phyloP scores from a whole-genome alignment of 2,888 invertebrate species.

The Tinea semifulvella region DNA sequence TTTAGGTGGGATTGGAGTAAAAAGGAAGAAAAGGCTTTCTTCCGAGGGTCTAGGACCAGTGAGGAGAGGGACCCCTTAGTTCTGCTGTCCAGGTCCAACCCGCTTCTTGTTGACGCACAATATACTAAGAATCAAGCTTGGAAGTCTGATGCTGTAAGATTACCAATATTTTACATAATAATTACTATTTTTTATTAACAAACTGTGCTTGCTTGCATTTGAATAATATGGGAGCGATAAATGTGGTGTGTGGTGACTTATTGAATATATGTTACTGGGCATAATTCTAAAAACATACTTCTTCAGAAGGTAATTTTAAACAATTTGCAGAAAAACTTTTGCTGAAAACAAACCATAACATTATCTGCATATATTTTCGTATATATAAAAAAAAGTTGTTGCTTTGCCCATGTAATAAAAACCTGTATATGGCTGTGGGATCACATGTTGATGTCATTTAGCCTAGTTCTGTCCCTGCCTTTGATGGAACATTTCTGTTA shows the following conservation, averaged over 20 bases:
- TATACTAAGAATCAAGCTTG: constrained; percentile 99
- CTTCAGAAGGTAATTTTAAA: no score
- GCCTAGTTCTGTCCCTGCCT: no score
- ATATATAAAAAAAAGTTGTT: no score
- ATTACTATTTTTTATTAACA: constrained; percentile 11
- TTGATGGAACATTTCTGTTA: not conserved
- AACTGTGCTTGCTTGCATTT: no score
- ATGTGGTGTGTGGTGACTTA: no score
- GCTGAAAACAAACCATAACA: no score
- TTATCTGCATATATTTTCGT: no score
- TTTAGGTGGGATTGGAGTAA: constrained; percentile 75
- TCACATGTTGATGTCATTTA: no score
- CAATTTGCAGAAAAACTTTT: no score
- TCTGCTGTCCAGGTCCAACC: constrained; percentile 76
- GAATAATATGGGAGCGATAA: not conserved
- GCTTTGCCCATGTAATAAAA: no score
- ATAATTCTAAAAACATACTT: not conserved
- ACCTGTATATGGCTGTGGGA: no score
- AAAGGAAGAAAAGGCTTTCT: constrained; percentile 80
- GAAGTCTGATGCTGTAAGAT: constrained; percentile 87
- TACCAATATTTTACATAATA: not conserved
- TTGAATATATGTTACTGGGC: not conserved
- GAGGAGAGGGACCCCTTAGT: constrained; percentile 89
- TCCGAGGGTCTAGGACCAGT: constrained; percentile 94
- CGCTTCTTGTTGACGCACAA: constrained; percentile 86